Conservation (phyloP, 2,113 vertebrate species). For the Taxidea taxus region DNA sequence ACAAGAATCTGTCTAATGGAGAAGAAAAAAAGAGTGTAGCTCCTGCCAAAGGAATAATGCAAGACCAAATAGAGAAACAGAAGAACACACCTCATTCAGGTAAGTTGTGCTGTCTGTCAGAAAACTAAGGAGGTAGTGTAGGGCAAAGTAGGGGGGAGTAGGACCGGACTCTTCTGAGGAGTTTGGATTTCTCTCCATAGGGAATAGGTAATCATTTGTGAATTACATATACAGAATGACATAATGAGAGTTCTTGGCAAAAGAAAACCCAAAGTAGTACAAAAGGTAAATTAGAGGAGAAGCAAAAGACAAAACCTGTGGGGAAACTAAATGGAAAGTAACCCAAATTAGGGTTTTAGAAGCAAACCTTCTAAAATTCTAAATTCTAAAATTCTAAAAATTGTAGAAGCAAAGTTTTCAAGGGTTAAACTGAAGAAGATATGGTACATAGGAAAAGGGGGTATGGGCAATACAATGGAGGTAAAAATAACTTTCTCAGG, state of each 20-base stretch:
- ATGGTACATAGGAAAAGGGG: background rate
- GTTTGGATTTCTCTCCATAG: background rate
- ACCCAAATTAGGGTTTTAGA: background rate
- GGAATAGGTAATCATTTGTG: background rate
- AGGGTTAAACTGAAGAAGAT: background rate
- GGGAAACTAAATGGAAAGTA: background rate
- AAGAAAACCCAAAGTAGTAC: background rate
- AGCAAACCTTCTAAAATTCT: background rate
- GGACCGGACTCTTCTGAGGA: background rate
- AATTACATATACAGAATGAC: background rate
- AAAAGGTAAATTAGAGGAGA: background rate
- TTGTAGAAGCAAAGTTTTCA: background rate
- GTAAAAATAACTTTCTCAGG: background rate
- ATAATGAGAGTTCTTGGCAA: background rate
- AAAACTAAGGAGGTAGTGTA: background rate
- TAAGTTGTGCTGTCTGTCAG: background rate
- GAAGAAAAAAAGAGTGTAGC: background rate
- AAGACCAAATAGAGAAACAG: background rate
- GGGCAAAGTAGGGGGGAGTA: fast-evolving
- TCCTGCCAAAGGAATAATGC: background rate
- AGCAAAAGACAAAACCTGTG: background rate
- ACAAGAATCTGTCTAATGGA: background rate
- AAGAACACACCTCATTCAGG: background rate
- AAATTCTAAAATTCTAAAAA: too few species aligned
- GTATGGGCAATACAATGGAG: fast-evolving